Evolutionary conservation across 2,113 vertebrate genomes (phyloP), one percentile per base, ranked within the genome.

Genomic region (Chlorodrepanis virens): DNA sequence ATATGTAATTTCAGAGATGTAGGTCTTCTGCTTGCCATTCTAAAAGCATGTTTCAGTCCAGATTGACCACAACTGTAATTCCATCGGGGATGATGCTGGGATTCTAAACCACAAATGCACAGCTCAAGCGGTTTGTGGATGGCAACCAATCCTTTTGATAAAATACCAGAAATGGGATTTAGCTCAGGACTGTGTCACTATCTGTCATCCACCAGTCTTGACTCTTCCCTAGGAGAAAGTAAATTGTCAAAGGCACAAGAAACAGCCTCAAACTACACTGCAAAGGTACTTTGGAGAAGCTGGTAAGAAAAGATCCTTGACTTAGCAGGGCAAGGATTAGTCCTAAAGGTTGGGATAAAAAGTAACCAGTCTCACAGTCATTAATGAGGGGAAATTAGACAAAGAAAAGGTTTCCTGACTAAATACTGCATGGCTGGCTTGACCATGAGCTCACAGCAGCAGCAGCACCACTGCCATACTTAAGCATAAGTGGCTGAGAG

Each of bases 391-490:
- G 27, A 83, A 87, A 92, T 74, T 22, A 50, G 56, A 31, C 44
- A 47, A 81, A 83, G 45, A 74, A 81, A 42, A 70, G 7, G 24
- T 83, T 93, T 21, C 37, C 72, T 86, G 50, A 16, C 31, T 64
- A 40, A 81, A 8, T 33, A 8, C 76, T 47, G n/a, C 33, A 11
- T 2, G 3, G 16, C 31, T 83, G 56, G 29, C 28, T 53, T 88
- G 45, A 7, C 68, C 54, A 9, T 19, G n/a, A 59, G 33, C 42
- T 83, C 33, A 21, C 21, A 80, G n/a, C 57, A 84, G 61, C 64
- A 50, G 47, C 0, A 0, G 14, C 3, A 2, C 4, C 4, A 5
- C 27, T 80, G 78, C 69, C 25, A 33, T 0, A 0, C 6, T n/a
- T 61, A 65, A 86, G 69, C 0, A 1, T 39, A 70, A 39, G 31